Conservation (phyloP, 2,888 invertebrate species). For the Chesias legatella region DNA sequence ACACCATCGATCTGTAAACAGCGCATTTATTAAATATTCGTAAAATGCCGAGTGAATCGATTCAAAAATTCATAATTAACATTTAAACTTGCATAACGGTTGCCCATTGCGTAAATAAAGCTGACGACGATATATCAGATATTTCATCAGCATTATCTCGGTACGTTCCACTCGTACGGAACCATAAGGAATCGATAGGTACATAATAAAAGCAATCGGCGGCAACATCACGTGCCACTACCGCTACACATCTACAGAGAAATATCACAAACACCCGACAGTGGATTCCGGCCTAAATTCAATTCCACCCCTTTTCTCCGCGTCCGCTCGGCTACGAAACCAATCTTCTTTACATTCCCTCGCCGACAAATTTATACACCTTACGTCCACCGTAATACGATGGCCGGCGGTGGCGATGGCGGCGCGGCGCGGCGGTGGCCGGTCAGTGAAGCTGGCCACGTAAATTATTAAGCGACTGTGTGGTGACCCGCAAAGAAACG, state of each 20-base stretch:
- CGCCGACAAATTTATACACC: slow-evolving; percentile 77
- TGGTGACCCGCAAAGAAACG: slow-evolving; percentile 60
- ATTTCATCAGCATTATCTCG: too few species aligned
- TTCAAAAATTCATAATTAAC: too few species aligned
- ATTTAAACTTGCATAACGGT: too few species aligned
- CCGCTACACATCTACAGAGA: slow-evolving; percentile 52
- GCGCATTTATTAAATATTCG: too few species aligned
- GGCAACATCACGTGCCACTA: slow-evolving; percentile 55
- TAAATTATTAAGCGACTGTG: slow-evolving; percentile 64
- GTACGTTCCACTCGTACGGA: slow-evolving; percentile 11
- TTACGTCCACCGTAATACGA: slow-evolving; percentile 64
- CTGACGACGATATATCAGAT: too few species aligned
- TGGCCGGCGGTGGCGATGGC: too few species aligned
- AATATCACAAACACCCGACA: slow-evolving; percentile 67
- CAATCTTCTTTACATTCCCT: slow-evolving; percentile 78
- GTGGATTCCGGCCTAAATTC: slow-evolving; percentile 73
- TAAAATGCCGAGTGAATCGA: too few species aligned
- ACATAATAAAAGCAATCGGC: slow-evolving; percentile 56
- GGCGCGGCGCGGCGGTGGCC: slow-evolving; percentile 28
- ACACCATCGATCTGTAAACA: too few species aligned
- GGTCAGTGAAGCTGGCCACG: slow-evolving; percentile 27
- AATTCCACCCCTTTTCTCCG: slow-evolving; percentile 72
- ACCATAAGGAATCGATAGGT: slow-evolving; percentile 36
- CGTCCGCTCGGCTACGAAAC: slow-evolving; percentile 67
- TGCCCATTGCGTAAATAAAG: too few species aligned